Base-by-base conservation (phyloP, 1,140 invertebrate genomes). In the Diabrotica undecimpunctata region DNA sequence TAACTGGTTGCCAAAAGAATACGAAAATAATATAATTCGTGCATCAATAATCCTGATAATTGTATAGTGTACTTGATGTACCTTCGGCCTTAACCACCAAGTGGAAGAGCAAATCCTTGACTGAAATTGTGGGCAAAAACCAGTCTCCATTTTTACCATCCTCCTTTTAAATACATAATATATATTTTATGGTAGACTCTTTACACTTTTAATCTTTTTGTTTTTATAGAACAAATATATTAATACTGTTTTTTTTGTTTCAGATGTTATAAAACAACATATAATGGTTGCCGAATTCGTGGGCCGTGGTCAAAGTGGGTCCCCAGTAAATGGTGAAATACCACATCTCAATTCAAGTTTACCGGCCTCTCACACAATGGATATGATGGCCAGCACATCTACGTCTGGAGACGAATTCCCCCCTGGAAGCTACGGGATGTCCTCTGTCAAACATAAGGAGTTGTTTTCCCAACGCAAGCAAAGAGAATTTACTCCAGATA, bases 401-500 rank as follows among this genome's bases (percentile, higher is more conserved):
- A 14, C 74, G 67, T 53, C 75, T 68, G 52, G 77, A 74, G n/a
- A 77, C 70, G 39, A 81, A 36, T 72, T 74, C 7, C 66, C 64
- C 25, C 13, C 39, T 14, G 12, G 36, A 37, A 65, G 56, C 58
- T 86, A 83, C 62, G 81, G 75, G 14, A 64, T 79, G 66, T 61
- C 62, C 56, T 74, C 75, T 62, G 82, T 87, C 70, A 85, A 88
- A 70, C 81, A 89, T 66, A 92, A 92, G 75, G 90, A 92, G 55
- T 83, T 92, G 64, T 91, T 92, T 76, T 87, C 90, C 11, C 93
- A 95, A 72, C 85, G 96, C 61, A 97, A 97, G 75, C 94, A 97
- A 76, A 84, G 96, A 2, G 95, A 97, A 76, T 98, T 98, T 79
- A 97, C 97, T 59, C 96, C 96, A 0, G 96, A 98, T 74, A 95